Percentiles rank a stretch among this genome's conserved stretches.
These are phyloP conservation scores for Unio pictorum DNA, from an alignment of 2,888 invertebrate genomes.

Conservation along the genomic window DNA sequence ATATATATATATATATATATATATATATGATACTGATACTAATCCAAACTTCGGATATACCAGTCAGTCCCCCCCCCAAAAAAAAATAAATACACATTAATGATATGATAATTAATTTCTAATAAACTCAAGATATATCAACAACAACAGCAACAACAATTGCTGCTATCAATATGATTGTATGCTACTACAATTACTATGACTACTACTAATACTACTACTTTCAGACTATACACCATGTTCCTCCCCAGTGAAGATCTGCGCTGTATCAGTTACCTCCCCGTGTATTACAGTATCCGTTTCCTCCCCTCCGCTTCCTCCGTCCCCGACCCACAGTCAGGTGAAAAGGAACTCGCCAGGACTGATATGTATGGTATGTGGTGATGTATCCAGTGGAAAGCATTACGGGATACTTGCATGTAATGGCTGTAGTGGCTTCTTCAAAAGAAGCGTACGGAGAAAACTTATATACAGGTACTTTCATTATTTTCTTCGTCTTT, in stretches of 20 bases:
- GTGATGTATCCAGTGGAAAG: conserved; percentile 96
- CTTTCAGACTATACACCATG: conserved; percentile 21
- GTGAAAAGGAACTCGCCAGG: conserved; percentile 76
- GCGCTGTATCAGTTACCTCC: conserved; percentile 30
- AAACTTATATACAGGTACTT: conserved; percentile 95
- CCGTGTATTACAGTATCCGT: conserved; percentile 40
- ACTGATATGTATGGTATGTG: conserved; percentile 92
- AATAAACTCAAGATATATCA: no score
- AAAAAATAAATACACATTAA: no score
- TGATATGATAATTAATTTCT: no score
- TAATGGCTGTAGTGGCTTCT: conserved; percentile 99
- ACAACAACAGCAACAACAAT: no score
- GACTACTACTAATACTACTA: conserved; percentile 9
- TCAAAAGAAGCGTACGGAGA: conserved; percentile 95
- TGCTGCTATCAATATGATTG: no score
- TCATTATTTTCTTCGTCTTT: no score
- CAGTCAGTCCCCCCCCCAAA: no score
- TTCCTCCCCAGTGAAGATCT: conserved; percentile 34
- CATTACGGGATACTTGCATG: conserved; percentile 98
- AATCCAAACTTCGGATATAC: no score
- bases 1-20: no score
- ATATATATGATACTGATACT: no score
- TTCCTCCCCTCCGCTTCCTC: conserved; percentile 25
- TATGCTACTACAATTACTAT: conserved; percentile 3
- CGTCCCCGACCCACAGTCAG: conserved; percentile 34